These are phyloP conservation scores for Scomber scombrus DNA, from an alignment of 2,113 vertebrate species.

Conservation along the genomic window DNA sequence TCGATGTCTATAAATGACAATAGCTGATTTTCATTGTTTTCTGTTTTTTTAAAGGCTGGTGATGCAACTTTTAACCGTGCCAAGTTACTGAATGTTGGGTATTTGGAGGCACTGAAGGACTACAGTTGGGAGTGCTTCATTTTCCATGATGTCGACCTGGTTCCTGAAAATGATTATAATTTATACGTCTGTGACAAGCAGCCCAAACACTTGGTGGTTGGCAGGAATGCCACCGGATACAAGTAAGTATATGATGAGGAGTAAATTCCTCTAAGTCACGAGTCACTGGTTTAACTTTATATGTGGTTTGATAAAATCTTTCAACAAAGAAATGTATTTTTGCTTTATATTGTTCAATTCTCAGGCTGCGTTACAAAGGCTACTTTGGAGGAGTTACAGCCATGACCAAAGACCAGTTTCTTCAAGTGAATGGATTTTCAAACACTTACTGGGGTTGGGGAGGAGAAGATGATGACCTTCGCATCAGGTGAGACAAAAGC, in stretches of 20 bases:
- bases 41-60: constrained; percentile 85
- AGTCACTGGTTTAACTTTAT: background rate
- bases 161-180: constrained; percentile 97
- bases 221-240: constrained; percentile 96
- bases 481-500: constrained; percentile 87
- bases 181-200: constrained; percentile 91
- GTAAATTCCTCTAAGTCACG: background rate
- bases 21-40: background rate
- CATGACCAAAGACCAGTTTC: constrained; percentile 92
- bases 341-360: background rate
- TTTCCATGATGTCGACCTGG: constrained; percentile 96
- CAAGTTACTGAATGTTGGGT: constrained; percentile 96
- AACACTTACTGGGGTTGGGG: constrained; percentile 99
- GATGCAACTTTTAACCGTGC: constrained; percentile 94
- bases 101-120: constrained; percentile 94
- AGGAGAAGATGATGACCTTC: constrained; percentile 98
- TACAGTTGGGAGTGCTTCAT: constrained; percentile 95
- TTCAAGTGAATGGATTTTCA: constrained; percentile 95
- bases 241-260: constrained; percentile 83
- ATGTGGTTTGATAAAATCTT: background rate
- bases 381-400: constrained; percentile 98
- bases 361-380: constrained; percentile 91
- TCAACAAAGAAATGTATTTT: background rate
- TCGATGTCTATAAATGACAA: background rate
- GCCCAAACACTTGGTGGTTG: constrained; percentile 97